Percentiles rank a stretch among this genome's conserved stretches.
phyloP scores from a whole-genome alignment of 2,888 invertebrate species.

The Griposia aprilina region DNA sequence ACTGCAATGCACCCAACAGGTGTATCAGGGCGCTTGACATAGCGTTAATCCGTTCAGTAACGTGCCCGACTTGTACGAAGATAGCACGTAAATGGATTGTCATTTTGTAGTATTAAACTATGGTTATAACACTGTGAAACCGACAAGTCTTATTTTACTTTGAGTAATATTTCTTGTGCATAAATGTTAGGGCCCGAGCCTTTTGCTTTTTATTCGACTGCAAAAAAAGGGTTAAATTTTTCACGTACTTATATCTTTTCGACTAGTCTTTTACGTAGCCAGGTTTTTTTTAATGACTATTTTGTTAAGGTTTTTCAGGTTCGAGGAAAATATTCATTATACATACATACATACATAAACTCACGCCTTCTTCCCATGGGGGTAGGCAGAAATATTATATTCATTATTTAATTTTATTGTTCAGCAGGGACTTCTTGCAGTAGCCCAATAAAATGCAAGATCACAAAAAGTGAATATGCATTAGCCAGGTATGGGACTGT shows the following conservation, averaged over 20 bases:
- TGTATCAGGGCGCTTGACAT: slow-evolving; percentile 56
- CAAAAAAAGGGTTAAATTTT: neutral
- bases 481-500: neutral
- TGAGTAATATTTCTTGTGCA: neutral
- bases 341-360: too few species aligned
- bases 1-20: slow-evolving; percentile 55
- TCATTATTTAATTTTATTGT: neutral
- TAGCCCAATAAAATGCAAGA: neutral
- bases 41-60: slow-evolving; percentile 54
- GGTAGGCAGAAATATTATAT: too few species aligned
- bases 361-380: too few species aligned
- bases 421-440: neutral
- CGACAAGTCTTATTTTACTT: neutral
- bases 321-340: neutral
- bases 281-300: too few species aligned
- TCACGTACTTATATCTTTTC: neutral
- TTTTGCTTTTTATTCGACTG: neutral
- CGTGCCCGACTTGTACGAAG: slow-evolving; percentile 36
- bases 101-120: neutral
- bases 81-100: slow-evolving; percentile 30
- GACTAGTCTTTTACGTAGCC: too few species aligned
- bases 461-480: neutral
- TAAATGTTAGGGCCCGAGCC: too few species aligned
- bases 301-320: neutral
- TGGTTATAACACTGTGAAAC: neutral